These are phyloP conservation scores for Cynaeus angustus DNA, from an alignment of 2,888 invertebrate genomes.

Conservation along the genomic window DNA sequence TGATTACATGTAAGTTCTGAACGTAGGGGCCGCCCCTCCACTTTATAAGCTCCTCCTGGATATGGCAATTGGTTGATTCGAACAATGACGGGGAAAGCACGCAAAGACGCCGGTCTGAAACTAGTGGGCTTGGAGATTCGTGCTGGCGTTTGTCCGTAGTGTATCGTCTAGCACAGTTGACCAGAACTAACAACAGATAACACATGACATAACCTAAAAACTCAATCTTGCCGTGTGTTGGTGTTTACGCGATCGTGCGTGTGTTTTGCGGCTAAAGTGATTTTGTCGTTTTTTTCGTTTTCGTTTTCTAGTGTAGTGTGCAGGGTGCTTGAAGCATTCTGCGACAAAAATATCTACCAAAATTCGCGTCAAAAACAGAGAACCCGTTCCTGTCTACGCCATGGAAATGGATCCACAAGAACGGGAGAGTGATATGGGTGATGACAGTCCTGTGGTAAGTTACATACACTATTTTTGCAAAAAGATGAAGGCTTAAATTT, in stretches of 20 bases:
- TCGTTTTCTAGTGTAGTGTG: constrained; percentile 57
- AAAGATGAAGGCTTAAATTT: too few relatives aligned
- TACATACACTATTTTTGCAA: background rate
- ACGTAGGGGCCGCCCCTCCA: constrained; percentile 65
- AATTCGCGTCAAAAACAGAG: constrained; percentile 92
- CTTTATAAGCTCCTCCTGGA: constrained; percentile 67
- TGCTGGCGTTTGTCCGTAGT: constrained; percentile 52
- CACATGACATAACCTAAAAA: constrained; percentile 60
- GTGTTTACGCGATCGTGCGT: constrained; percentile 47
- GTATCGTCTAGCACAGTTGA: constrained; percentile 46
- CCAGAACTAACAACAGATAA: constrained; percentile 25
- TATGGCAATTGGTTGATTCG: constrained; percentile 60
- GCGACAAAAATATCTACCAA: constrained; percentile 74
- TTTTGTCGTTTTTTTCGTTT: constrained; percentile 16
- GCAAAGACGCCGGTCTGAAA: constrained; percentile 52
- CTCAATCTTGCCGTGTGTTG: constrained; percentile 34
- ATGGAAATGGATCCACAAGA: constrained; percentile 80
- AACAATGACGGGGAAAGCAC: constrained; percentile 56
- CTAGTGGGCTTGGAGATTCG: constrained; percentile 55
- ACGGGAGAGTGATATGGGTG: constrained; percentile 83
- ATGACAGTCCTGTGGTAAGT: constrained; percentile 84
- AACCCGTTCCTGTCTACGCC: constrained; percentile 89
- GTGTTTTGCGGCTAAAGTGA: constrained; percentile 45
- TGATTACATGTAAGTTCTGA: constrained; percentile 64
- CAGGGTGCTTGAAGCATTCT: constrained; percentile 70